Evolutionary conservation across 2,113 vertebrate species (phyloP).

Genomic region (Osmerus mordax): DNA sequence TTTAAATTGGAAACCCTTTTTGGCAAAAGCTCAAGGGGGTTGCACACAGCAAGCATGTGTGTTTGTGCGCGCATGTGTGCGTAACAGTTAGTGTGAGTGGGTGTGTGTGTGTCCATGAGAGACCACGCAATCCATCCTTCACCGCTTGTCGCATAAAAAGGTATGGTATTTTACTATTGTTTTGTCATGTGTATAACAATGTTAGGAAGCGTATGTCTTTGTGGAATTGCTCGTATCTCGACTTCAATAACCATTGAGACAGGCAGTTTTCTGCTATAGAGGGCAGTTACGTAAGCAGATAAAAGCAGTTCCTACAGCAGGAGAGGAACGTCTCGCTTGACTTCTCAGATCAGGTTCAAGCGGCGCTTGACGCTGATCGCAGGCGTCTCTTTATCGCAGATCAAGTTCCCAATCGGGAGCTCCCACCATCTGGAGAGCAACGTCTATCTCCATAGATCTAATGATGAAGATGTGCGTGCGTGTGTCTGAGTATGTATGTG

Average conservation of each 20-base stretch:
- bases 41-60: not conserved
- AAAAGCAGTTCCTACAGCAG: conserved; percentile 28
- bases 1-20: conserved; percentile 12
- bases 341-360: conserved; percentile 45
- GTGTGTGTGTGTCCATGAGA: too few species aligned
- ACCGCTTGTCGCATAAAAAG: too few species aligned
- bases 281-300: conserved; percentile 37
- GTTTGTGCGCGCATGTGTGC: too few species aligned
- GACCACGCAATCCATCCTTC: too few species aligned
- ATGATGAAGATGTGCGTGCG: conserved; percentile 29
- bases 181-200: too few species aligned
- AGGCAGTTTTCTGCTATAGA: not conserved
- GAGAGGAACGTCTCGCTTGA: conserved; percentile 32
- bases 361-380: conserved; percentile 49
- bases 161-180: too few species aligned
- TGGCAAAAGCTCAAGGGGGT: not conserved
- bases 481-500: conserved; percentile 3
- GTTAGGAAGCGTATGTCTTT: too few species aligned
- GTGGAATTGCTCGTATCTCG: not conserved
- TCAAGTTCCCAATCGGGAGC: conserved; percentile 49
- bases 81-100: too few species aligned
- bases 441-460: conserved; percentile 45
- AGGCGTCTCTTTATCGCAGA: conserved; percentile 54
- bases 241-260: not conserved
- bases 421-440: not conserved